phyloP scores from a whole-genome alignment of 35 echinoderm and acorn worm species.

The Eucidaris tribuloides region DNA sequence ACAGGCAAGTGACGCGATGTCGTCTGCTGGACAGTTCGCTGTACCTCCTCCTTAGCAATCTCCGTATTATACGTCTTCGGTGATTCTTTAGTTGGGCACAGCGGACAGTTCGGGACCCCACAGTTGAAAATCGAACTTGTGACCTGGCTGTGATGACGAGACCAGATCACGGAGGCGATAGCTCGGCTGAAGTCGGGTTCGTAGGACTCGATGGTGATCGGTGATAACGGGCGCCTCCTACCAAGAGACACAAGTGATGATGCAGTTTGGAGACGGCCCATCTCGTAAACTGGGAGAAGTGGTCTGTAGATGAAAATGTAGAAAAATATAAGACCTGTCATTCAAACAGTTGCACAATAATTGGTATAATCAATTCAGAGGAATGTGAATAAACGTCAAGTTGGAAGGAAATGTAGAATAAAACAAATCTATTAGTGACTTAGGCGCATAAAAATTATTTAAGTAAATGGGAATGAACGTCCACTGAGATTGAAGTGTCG shows the following conservation, averaged over 20 bases:
- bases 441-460: too few relatives aligned
- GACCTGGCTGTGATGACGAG: neutral
- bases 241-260: neutral
- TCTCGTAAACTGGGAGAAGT: too few relatives aligned
- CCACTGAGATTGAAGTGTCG: too few relatives aligned
- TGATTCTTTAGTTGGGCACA: neutral
- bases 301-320: too few relatives aligned
- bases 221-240: neutral
- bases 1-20: neutral
- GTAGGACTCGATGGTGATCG: neutral
- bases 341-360: too few relatives aligned
- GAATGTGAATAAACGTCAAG: too few relatives aligned
- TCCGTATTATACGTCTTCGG: too few relatives aligned
- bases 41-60: neutral
- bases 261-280: neutral
- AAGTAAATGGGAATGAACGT: too few relatives aligned
- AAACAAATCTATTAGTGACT: too few relatives aligned
- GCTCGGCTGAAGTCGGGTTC: slow-evolving; percentile 20
- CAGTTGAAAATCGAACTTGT: neutral
- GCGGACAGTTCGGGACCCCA: neutral
- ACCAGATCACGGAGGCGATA: slow-evolving; percentile 21
- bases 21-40: neutral
- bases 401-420: too few relatives aligned
- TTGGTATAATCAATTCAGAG: too few relatives aligned
- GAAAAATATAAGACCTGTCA: too few relatives aligned